These are phyloP conservation scores for Atta texana DNA, from an alignment of 1,140 invertebrate species.

Conservation along the genomic window DNA sequence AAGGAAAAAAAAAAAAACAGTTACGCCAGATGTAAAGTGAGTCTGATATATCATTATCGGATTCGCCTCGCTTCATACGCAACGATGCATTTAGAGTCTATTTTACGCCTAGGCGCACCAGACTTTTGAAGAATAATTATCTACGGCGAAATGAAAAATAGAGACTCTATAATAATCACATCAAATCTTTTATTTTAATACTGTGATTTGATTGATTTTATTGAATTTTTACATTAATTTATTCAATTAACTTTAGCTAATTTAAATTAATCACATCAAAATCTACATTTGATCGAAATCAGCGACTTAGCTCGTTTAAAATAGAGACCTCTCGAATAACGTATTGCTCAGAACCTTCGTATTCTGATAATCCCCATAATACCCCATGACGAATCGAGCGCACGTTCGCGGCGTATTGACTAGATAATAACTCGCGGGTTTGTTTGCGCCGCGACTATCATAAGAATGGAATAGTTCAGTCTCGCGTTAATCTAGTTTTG, in stretches of 20 bases:
- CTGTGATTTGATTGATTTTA: no score
- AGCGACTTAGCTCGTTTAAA: background rate
- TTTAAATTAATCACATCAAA: background rate
- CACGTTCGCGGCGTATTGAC: conserved; percentile 16
- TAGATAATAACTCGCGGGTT: conserved; percentile 25
- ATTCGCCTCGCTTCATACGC: conserved; percentile 18
- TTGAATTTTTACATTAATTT: background rate
- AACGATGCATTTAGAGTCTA: conserved; percentile 12
- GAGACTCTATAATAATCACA: background rate
- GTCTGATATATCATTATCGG: conserved; percentile 32
- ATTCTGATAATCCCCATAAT: background rate
- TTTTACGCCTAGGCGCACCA: conserved; percentile 15
- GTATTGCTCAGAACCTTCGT: background rate
- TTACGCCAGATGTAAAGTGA: conserved; percentile 1
- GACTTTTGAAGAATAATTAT: background rate
- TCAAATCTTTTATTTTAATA: background rate
- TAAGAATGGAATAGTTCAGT: background rate
- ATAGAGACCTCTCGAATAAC: background rate
- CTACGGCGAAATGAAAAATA: background rate
- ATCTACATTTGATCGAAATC: background rate
- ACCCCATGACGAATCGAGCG: background rate
- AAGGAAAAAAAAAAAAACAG: no score
- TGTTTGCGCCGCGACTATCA: background rate
- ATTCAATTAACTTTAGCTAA: background rate
- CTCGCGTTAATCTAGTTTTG: conserved; percentile 15